phyloP scores from a whole-genome alignment of 2,113 vertebrate species.

The Sylvia atricapilla region DNA sequence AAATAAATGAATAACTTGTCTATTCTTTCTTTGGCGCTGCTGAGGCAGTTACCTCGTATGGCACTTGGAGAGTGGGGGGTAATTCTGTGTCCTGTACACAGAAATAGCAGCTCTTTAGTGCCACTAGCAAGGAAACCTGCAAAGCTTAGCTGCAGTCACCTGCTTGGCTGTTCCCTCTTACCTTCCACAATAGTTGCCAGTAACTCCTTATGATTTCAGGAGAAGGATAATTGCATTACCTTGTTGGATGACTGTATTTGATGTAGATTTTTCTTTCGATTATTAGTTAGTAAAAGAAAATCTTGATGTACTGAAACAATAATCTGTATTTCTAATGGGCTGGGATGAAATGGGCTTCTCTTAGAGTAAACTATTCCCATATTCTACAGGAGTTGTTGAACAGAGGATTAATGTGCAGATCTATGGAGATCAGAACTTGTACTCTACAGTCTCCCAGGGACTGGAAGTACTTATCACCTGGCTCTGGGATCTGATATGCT shows the following conservation, averaged over 20 bases:
- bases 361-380: neutral
- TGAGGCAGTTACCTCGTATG: neutral
- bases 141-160: neutral
- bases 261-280: neutral
- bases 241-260: neutral
- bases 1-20: conserved; percentile 34
- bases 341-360: neutral
- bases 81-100: neutral
- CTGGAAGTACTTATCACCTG: conserved; percentile 12
- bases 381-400: neutral
- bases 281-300: neutral
- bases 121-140: neutral
- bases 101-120: neutral
- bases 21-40: neutral
- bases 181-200: neutral
- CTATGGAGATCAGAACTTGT: neutral
- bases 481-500: neutral
- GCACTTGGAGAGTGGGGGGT: neutral
- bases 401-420: neutral
- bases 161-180: neutral
- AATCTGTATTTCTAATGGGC: neutral
- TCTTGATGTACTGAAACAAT: neutral
- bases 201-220: neutral
- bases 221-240: neutral
- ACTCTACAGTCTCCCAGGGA: neutral